phyloP scores from a whole-genome alignment of 2,113 vertebrate species.

The Rana temporaria region DNA sequence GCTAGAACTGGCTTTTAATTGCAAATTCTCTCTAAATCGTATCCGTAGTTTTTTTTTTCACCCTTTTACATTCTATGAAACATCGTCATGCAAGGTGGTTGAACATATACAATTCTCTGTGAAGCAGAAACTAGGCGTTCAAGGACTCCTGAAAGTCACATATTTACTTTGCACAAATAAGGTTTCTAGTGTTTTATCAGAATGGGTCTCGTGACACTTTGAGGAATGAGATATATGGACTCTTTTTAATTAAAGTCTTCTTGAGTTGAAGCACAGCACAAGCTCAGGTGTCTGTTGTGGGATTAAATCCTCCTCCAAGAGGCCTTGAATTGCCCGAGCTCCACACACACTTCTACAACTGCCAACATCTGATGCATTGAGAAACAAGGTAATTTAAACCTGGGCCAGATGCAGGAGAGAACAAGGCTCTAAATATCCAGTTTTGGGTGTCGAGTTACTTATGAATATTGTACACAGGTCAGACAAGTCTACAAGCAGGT shows the following conservation, averaged over 20 bases:
- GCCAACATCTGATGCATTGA: not conserved
- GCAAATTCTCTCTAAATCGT: no score
- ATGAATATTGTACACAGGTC: slow-evolving; percentile 48
- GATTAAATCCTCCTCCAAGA: not conserved
- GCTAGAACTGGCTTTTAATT: no score
- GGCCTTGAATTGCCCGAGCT: not conserved
- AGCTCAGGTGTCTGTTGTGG: not conserved
- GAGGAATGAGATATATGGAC: not conserved
- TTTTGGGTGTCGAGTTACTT: slow-evolving; percentile 24
- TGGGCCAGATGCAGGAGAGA: not conserved
- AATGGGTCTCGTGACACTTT: not conserved
- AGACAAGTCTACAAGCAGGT: slow-evolving; percentile 1
- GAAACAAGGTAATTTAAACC: slow-evolving; percentile 20
- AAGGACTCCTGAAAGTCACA: not conserved
- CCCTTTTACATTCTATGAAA: no score
- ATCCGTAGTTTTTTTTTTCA: no score
- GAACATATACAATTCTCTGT: no score
- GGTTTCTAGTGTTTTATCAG: not conserved
- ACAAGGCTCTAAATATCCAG: not conserved
- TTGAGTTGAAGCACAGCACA: not conserved
- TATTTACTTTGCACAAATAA: not conserved
- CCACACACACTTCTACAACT: not conserved
- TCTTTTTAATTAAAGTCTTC: not conserved
- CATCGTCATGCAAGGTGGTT: no score
- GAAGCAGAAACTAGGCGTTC: no score